Percentiles rank a stretch among this genome's conserved stretches.
phyloP scores from a whole-genome alignment of 2,888 invertebrate genomes.

The Tetheella fluctuosa region DNA sequence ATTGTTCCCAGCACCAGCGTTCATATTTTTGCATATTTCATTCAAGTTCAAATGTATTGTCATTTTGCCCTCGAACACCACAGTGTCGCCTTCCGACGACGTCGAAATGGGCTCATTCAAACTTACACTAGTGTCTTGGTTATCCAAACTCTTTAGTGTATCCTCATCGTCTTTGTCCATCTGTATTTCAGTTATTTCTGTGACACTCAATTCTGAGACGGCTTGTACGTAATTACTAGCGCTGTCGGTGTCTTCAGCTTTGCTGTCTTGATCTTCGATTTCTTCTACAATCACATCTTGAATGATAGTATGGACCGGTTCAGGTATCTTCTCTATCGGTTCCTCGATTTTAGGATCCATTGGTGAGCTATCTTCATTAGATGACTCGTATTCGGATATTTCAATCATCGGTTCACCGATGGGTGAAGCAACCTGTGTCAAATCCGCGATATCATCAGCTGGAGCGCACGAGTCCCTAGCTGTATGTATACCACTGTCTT shows the following conservation, averaged over 20 bases:
- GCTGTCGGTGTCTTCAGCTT: constrained; percentile 70
- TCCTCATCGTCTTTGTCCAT: constrained; percentile 82
- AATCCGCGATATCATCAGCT: constrained; percentile 88
- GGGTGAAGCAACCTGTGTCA: constrained; percentile 77
- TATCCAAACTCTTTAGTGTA: constrained; percentile 80
- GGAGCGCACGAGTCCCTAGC: constrained; percentile 91
- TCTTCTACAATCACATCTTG: constrained; percentile 79
- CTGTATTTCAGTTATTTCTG: constrained; percentile 78
- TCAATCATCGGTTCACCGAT: constrained; percentile 75
- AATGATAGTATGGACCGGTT: constrained; percentile 51
- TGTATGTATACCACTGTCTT: constrained; percentile 92
- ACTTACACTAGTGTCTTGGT: constrained; percentile 84
- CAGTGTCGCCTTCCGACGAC: constrained; percentile 77
- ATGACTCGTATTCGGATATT: constrained; percentile 76
- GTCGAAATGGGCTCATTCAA: constrained; percentile 77
- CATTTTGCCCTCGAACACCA: constrained; percentile 83
- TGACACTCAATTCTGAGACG: constrained; percentile 71
- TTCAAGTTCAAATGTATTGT: constrained; percentile 81
- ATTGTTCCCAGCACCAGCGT: constrained; percentile 71
- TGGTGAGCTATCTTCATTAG: constrained; percentile 68
- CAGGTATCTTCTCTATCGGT: constrained; percentile 43
- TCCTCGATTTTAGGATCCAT: constrained; percentile 67
- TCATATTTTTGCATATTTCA: constrained; percentile 79
- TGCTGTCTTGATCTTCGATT: constrained; percentile 68
- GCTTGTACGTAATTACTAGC: constrained; percentile 77